phyloP scores from a whole-genome alignment of 2,113 vertebrate genomes.

The Cyprinodon variegatus region DNA sequence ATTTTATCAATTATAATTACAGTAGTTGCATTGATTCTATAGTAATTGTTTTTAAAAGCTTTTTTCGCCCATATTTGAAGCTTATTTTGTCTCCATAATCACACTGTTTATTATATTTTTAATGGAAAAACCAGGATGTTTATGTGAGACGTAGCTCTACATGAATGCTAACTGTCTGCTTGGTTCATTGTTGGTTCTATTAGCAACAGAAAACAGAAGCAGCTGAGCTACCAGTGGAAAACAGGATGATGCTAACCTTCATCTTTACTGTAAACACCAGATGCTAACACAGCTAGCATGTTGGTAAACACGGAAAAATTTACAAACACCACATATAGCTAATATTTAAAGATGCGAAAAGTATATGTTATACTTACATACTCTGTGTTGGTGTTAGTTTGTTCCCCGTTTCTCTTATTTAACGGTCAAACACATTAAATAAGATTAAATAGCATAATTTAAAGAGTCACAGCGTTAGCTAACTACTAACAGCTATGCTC shows the following conservation, averaged over 20 bases:
- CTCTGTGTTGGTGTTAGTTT: neutral
- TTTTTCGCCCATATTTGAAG: neutral
- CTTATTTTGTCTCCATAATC: neutral
- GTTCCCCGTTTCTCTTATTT: neutral
- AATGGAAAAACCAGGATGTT: neutral
- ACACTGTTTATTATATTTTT: no score
- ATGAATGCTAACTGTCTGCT: neutral
- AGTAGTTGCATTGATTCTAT: no score
- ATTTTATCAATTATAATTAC: no score
- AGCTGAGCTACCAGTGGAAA: neutral
- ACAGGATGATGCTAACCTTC: neutral
- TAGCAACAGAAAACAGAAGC: neutral
- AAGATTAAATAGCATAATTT: neutral
- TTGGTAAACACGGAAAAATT: neutral
- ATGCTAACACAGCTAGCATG: slow-evolving; percentile 1
- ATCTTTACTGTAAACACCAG: neutral
- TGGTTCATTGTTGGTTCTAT: neutral
- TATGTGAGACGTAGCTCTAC: neutral
- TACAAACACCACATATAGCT: neutral
- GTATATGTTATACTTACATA: neutral
- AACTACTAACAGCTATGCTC: neutral
- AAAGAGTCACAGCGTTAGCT: neutral
- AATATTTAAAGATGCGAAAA: no score
- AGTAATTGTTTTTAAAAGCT: neutral
- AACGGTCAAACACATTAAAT: no score